Evolutionary conservation across 2,113 vertebrate species (phyloP), one percentile per base, ranked within the genome.

Genomic region (Macroglossus sobrinus): DNA sequence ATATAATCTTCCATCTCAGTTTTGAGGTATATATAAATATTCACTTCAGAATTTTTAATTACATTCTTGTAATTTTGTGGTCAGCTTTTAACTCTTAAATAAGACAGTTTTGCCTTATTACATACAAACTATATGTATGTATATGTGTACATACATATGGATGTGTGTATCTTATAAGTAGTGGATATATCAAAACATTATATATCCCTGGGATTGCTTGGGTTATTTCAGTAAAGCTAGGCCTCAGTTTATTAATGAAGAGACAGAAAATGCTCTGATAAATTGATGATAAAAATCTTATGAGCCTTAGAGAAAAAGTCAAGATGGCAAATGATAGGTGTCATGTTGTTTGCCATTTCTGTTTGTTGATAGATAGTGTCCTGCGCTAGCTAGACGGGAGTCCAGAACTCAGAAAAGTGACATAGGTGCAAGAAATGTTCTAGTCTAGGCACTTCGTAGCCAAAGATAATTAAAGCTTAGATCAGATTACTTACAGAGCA

Each of bases 21-120:
- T 95, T 96, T 95, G 57, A 97, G 84, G 45, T 75, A 3, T 81
- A 69, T 95, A 12, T 86, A 69, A 68, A 72, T 0, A 59, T 82
- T 93, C 26, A 82, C 61, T 94, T 95, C 43, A 89, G 43, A 91
- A 22, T 92, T 78, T 69, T 92, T 79, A 90, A 90, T 55, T 95
- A 53, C 3, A 57, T 89, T 96, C 11, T 94, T 68, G n/a, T 1
- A 84, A 53, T 66, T 97, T 91, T n/a, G 45, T 93, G 76, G 93
- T 92, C 47, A 88, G 40, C 57, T 90, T 81, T 95, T 86, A 95
- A 74, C 38, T 92, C 33, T 61, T 57, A 57, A 57, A 22, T 64
- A 71, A 95, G 66, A 16, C 22, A 89, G 1, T 93, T 97, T 84
- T 93, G 15, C 35, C 35, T 93, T 88, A 80, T 88, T 84, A 81